phyloP scores from a whole-genome alignment of 2,113 vertebrate genomes.

The Martes martes region DNA sequence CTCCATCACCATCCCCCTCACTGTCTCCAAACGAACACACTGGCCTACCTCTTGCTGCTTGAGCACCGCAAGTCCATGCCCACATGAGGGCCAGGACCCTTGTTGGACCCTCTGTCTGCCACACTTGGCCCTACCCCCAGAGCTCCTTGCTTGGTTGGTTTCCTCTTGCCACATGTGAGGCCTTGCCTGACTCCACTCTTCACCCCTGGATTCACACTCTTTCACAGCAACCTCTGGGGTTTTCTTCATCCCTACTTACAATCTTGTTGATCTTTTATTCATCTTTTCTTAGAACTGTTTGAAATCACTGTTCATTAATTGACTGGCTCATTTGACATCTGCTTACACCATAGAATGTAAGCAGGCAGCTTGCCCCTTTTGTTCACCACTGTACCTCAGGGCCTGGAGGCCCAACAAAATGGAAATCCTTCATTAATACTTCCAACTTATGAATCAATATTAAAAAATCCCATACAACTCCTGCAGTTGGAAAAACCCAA shows the following conservation, averaged over 20 bases:
- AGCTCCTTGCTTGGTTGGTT: not conserved
- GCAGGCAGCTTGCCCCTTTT: not conserved
- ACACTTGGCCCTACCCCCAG: fast-evolving
- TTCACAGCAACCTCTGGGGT: not conserved
- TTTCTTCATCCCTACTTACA: not conserved
- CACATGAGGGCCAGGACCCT: not conserved
- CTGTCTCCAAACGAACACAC: not conserved
- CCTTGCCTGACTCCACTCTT: not conserved
- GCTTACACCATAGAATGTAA: not conserved
- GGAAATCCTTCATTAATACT: not conserved
- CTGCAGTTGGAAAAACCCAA: not conserved
- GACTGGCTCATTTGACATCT: not conserved
- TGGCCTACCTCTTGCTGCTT: not conserved
- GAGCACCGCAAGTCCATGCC: not conserved
- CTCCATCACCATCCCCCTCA: not conserved
- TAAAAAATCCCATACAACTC: not conserved
- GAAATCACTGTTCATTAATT: not conserved
- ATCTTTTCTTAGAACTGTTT: not conserved
- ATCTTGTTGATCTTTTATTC: not conserved
- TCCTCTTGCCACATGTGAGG: not conserved
- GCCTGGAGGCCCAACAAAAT: not conserved
- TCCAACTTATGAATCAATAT: not conserved
- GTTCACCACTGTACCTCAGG: not conserved
- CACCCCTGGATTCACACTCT: not conserved
- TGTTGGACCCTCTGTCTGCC: not conserved